Evolutionary conservation across 92 coral and sea anemone genomes (phyloP).

Genomic region (Epizoanthus stellaris): DNA sequence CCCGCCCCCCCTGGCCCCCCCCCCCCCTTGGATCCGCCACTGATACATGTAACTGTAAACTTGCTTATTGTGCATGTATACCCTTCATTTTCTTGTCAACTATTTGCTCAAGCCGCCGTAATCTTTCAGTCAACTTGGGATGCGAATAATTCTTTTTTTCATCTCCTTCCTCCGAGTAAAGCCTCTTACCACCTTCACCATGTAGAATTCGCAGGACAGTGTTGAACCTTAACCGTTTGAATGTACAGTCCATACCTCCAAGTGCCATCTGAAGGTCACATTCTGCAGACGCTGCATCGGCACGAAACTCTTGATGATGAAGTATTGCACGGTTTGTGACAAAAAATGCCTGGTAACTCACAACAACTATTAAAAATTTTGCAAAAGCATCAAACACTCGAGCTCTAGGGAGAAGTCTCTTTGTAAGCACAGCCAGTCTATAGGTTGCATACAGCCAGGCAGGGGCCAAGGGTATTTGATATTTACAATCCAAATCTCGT

Average conservation of each 20-base stretch:
- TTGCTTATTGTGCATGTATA: not conserved
- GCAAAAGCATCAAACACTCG: constrained; percentile 57
- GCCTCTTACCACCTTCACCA: constrained; percentile 65
- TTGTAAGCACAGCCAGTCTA: constrained; percentile 67
- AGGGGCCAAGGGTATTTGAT: constrained; percentile 75
- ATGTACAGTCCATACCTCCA: constrained; percentile 84
- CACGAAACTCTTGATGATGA: constrained; percentile 80
- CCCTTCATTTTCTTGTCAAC: constrained; percentile 62
- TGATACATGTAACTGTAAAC: no score
- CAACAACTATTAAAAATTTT: constrained; percentile 65
- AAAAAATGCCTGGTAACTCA: constrained; percentile 69
- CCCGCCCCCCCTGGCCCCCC: no score
- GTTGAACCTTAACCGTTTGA: constrained; percentile 74
- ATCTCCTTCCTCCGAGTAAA: constrained; percentile 75
- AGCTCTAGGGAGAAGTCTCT: constrained; percentile 57
- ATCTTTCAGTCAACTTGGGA: constrained; percentile 84
- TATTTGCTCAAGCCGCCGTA: constrained; percentile 80
- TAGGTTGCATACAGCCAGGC: constrained; percentile 87
- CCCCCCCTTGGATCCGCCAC: no score
- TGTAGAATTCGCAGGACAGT: constrained; percentile 67
- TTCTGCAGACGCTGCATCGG: constrained; percentile 82
- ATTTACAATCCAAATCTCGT: constrained; percentile 63
- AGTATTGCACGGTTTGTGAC: constrained; percentile 59
- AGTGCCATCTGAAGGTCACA: constrained; percentile 65
- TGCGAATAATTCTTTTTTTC: constrained; percentile 76